Base-by-base conservation (phyloP, 2,888 invertebrate species). In the Orthosia cruda region DNA sequence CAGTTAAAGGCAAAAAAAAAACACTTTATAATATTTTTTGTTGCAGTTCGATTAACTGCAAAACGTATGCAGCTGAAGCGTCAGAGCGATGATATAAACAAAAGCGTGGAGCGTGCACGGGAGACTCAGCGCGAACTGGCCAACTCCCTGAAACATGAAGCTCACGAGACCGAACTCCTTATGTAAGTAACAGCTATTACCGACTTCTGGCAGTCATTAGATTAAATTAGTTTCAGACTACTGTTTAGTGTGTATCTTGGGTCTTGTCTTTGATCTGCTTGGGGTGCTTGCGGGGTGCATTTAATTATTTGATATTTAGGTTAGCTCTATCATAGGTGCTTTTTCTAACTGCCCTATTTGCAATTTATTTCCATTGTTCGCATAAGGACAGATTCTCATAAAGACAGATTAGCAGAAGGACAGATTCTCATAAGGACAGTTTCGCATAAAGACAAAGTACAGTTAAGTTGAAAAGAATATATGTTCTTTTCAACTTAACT, bases 21-120 rank as follows among this genome's bases (percentile, higher is more conserved):
- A 32, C 32, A 32, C 26, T 4, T 32, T 2, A 32, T 7, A 32
- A 0, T 3, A 32, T 0, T 32, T n/a, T 9, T 74, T 82, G 59
- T 90, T 89, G 40, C 82, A 96, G 95, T 92, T 18, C 90, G 87
- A 64, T 84, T 95, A 75, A 92, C 93, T 45, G 94, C 94, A 4
- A 93, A 93, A 73, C 93, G 93, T 5, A 89, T 91, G 85, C 94
- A 94, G 79, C 82, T 95, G 18, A 93, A 93, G 63, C 90, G 86
- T n/a, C 92, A 94, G 81, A 90, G 91, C 71, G 93, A 94, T 57
- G 91, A 92, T 11, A 74, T 93, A 54, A 87, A 83, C 32, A 87
- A 87, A 59, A 86, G 87, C n/a, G 57, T 94, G 15, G 88, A 93
- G 40, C 82, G 71, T 4, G 90, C 90, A 16, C 87, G 82, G 3